Conservation (phyloP, 2,888 invertebrate species). For the Venusia cambrica region DNA sequence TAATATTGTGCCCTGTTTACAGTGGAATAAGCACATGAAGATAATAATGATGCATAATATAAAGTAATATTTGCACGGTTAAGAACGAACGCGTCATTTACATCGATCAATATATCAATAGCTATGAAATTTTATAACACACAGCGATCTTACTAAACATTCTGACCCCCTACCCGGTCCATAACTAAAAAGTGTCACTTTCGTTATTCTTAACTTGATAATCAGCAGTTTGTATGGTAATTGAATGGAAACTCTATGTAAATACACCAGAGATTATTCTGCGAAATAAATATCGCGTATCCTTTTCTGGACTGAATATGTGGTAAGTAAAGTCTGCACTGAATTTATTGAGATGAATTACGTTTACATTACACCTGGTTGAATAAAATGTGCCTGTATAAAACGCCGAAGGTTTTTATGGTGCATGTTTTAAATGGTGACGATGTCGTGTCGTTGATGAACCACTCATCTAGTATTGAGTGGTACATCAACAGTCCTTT, state of each 20-base stretch:
- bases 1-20: too few species aligned
- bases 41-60: too few species aligned
- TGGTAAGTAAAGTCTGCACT: neutral
- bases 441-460: too few species aligned
- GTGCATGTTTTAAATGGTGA: too few species aligned
- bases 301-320: slow-evolving; percentile 10
- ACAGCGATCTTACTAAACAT: slow-evolving; percentile 14
- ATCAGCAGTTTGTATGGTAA: slow-evolving; percentile 36
- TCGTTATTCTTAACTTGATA: slow-evolving; percentile 21
- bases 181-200: slow-evolving; percentile 13
- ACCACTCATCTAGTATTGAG: too few species aligned
- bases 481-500: too few species aligned
- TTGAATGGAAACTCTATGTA: slow-evolving; percentile 31
- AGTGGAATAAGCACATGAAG: too few species aligned
- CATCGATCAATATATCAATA: too few species aligned
- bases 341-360: slow-evolving; percentile 9
- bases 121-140: slow-evolving; percentile 12
- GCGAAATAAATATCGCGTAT: slow-evolving; percentile 10
- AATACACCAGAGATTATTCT: slow-evolving; percentile 21
- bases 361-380: slow-evolving; percentile 3
- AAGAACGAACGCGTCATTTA: too few species aligned
- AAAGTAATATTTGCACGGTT: too few species aligned
- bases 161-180: slow-evolving; percentile 8
- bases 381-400: too few species aligned
- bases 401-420: too few species aligned